Conservation (phyloP, 2,113 vertebrate genomes). For the Solea senegalensis region DNA sequence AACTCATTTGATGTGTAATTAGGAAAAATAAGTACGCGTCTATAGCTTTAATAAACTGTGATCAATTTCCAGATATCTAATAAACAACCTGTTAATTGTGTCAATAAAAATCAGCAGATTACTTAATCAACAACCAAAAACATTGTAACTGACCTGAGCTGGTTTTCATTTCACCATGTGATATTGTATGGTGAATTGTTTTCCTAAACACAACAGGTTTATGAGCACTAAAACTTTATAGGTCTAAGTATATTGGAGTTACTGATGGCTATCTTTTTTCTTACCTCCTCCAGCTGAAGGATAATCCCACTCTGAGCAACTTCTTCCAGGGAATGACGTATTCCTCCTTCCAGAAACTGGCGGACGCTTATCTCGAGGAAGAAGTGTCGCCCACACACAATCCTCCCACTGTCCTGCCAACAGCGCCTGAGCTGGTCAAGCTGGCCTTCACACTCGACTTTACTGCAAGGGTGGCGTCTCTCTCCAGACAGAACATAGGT, state of each 20-base stretch:
- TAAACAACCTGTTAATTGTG: too few species aligned
- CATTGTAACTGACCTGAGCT: neutral
- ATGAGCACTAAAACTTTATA: neutral
- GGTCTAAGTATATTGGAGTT: neutral
- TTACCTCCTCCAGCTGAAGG: slow-evolving; percentile 79
- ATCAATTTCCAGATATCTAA: too few species aligned
- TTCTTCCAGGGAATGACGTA: slow-evolving; percentile 86
- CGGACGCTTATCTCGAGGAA: slow-evolving; percentile 78
- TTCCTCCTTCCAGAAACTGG: slow-evolving; percentile 85
- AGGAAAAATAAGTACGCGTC: too few species aligned
- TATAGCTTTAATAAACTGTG: too few species aligned
- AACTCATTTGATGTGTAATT: too few species aligned
- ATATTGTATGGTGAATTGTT: too few species aligned
- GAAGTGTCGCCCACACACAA: slow-evolving; percentile 44
- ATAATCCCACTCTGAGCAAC: slow-evolving; percentile 73
- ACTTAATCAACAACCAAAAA: slow-evolving; percentile 6
- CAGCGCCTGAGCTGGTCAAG: slow-evolving; percentile 79
- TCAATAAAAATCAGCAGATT: neutral
- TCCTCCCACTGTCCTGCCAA: slow-evolving; percentile 37
- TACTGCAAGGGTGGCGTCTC: slow-evolving; percentile 80
- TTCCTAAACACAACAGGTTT: too few species aligned
- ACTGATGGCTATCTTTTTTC: neutral
- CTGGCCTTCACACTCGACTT: slow-evolving; percentile 84
- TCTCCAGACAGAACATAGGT: slow-evolving; percentile 79
- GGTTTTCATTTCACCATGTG: neutral